Evolutionary conservation across 2,113 vertebrate species (phyloP).

Genomic region (Antechinus stuartii): DNA sequence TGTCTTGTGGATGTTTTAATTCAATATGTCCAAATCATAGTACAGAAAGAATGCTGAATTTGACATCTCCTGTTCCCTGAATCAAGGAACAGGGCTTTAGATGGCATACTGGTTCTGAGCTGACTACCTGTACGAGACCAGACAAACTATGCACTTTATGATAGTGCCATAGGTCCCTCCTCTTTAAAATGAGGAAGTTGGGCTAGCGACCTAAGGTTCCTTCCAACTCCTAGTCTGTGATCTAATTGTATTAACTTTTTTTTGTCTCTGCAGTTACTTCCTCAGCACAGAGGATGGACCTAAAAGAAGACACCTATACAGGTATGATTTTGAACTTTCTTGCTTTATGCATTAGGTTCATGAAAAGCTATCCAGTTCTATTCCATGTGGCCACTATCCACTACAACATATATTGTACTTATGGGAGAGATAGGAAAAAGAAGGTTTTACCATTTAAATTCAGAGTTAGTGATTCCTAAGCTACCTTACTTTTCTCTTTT

Average conservation of each 20-base stretch:
- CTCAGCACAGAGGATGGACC: slow-evolving; percentile 95
- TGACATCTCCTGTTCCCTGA: not conserved
- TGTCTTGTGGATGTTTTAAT: not conserved
- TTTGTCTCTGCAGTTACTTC: slow-evolving; percentile 90
- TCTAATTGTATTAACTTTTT: not conserved
- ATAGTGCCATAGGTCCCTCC: not conserved
- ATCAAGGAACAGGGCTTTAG: not conserved
- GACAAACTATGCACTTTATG: not conserved
- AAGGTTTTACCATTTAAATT: not conserved
- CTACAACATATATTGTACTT: not conserved
- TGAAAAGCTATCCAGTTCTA: not conserved
- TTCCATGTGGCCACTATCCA: not conserved
- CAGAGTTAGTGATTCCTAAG: not conserved
- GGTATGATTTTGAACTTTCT: slow-evolving; percentile 80
- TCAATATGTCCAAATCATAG: not conserved
- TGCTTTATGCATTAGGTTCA: accelerated
- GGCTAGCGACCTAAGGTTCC: accelerated
- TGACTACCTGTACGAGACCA: not conserved
- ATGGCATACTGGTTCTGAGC: not conserved
- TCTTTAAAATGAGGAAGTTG: accelerated
- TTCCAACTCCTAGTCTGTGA: not conserved
- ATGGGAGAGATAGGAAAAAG: not conserved
- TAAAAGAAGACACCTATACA: slow-evolving; percentile 94
- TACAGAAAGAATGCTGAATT: not conserved
- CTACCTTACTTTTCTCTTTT: not conserved